Base-by-base conservation (phyloP, 2,888 invertebrate genomes). In the Chydorus sphaericus region DNA sequence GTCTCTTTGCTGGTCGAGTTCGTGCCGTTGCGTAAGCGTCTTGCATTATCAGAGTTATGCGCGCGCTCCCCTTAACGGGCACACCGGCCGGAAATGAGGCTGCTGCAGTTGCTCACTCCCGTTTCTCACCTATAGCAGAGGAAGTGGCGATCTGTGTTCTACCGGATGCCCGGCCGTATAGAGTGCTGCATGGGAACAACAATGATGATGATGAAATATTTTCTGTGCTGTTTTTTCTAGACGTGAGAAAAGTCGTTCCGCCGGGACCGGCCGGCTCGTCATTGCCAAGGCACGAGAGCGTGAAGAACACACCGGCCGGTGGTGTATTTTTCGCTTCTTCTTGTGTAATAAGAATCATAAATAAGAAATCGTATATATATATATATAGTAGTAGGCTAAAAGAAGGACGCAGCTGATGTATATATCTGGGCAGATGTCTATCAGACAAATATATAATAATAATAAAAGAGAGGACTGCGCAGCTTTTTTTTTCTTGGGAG, bases 61-160 rank as follows among this genome's bases (percentile, higher is more conserved):
- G 11, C n/a, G 3, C 8, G 11, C n/a, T 23, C 14, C 28, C 18
- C 7, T 23, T 44, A 26, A 26, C 26, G 44, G n/a, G n/a, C n/a
- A n/a, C n/a, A n/a, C 44, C 44, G 44, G 28, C 44, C 44, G 44
- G 44, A 44, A 44, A 44, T 44, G 44, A 44, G 44, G n/a, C n/a
- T n/a, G n/a, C 11, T 44, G 39, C 10, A 20, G 18, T 16, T 38
- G 44, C 26, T 4, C 26, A 26, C 44, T 44, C n/a, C n/a, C n/a
- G n/a, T n/a, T 23, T 44, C 44, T 44, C 44, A 44, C 44, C 44
- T 44, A 26, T 44, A 23, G 28, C 39, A 39, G 39, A 20, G 4
- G 16, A 38, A 2, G n/a, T 38, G 38, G n/a, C n/a, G n/a, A n/a
- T 38, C 7, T 38, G 8, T 38, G 2, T 38, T 16, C n/a, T n/a